These are phyloP conservation scores for Cephalopachus bancanus DNA, from an alignment of 2,797 vertebrate genomes.

Conservation along the genomic window DNA sequence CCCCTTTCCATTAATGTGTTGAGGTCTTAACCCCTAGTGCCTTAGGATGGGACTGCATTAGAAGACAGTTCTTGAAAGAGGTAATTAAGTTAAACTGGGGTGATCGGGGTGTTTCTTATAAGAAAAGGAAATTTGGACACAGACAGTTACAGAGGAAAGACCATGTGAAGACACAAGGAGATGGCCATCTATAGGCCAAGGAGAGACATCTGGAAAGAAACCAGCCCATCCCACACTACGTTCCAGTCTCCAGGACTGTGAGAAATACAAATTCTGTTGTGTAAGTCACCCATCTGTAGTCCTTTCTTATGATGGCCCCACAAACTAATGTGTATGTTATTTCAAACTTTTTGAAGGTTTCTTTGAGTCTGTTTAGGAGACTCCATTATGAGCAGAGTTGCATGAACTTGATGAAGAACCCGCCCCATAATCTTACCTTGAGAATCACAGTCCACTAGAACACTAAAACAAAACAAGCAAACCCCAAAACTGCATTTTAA, in stretches of 20 bases:
- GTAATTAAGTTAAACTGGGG: background rate
- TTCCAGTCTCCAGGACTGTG: too few species aligned
- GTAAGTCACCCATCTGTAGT: background rate
- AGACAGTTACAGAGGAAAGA: background rate
- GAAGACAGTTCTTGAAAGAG: background rate
- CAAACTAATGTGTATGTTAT: background rate
- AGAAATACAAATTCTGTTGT: too few species aligned
- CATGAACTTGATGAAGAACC: background rate
- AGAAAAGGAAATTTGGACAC: background rate
- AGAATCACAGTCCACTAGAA: background rate
- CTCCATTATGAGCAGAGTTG: background rate
- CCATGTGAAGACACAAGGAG: too few species aligned
- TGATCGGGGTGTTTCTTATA: background rate
- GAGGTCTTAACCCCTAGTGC: background rate
- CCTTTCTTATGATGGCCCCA: background rate
- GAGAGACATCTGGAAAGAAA: too few species aligned
- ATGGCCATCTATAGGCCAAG: too few species aligned
- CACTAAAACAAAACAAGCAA: background rate
- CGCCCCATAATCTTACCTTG: background rate
- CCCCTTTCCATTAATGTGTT: background rate
- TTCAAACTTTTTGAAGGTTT: background rate
- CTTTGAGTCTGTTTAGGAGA: background rate
- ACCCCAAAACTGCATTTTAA: background rate
- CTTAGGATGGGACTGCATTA: background rate
- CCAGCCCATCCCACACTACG: too few species aligned